phyloP scores from a whole-genome alignment of 2,113 vertebrate genomes.

The Chaetorhynchus papuensis region DNA sequence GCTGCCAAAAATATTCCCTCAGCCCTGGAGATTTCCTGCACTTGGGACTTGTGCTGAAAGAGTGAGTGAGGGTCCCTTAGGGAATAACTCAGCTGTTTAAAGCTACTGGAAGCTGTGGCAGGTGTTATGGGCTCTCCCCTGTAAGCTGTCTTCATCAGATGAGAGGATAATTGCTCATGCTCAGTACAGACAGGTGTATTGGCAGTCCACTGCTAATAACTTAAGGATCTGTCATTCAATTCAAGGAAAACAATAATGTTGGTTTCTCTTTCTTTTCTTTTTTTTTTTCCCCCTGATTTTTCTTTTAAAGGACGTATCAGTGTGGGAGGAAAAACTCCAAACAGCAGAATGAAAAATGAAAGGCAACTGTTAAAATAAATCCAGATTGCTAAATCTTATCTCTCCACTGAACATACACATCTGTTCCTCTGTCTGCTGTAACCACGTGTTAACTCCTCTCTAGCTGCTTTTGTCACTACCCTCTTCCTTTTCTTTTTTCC shows the following conservation, averaged over 20 bases:
- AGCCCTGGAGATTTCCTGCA: not conserved
- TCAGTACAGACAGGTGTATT: not conserved
- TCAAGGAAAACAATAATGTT: not conserved
- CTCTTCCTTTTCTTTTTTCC: conserved; percentile 12
- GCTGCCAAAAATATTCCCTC: not conserved
- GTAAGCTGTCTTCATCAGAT: not conserved
- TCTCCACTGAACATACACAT: conserved; percentile 15
- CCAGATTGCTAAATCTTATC: conserved; percentile 25
- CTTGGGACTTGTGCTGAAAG: not conserved
- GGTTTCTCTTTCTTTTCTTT: not conserved
- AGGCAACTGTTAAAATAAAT: conserved; percentile 58
- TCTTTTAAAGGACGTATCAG: not conserved
- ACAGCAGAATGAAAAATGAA: not conserved
- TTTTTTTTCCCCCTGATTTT: not conserved
- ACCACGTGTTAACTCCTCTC: conserved; percentile 54
- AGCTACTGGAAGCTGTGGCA: not conserved
- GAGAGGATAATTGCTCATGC: not conserved
- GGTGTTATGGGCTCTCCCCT: not conserved
- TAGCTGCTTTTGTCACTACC: conserved; percentile 11
- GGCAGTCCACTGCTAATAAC: not conserved
- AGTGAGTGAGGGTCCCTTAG: not conserved
- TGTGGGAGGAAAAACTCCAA: conserved; percentile 4
- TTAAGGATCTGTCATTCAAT: not conserved
- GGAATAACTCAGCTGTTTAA: not conserved
- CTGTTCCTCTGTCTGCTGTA: conserved; percentile 40